phyloP scores from a whole-genome alignment of 2,797 vertebrate species.

The Sarcophilus harrisii region DNA sequence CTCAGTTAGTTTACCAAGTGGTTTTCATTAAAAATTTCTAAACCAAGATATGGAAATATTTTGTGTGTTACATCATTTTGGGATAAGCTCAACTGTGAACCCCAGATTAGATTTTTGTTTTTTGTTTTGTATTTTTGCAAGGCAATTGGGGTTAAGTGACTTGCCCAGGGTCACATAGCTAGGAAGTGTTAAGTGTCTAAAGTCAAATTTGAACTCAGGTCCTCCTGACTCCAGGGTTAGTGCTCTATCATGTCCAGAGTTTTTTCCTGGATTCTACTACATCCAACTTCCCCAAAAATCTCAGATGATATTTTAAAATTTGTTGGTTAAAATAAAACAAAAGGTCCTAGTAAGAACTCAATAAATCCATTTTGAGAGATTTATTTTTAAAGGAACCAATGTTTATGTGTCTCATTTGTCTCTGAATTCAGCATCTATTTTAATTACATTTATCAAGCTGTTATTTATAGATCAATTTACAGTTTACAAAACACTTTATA shows the following conservation, averaged over 20 bases:
- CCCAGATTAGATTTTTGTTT: no score
- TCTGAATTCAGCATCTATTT: background rate
- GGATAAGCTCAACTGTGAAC: slow-evolving; percentile 60
- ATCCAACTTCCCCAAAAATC: background rate
- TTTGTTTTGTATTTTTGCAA: no score
- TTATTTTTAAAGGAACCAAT: background rate
- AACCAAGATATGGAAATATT: background rate
- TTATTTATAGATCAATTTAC: background rate
- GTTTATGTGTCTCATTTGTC: background rate
- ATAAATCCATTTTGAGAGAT: background rate
- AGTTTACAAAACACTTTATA: background rate
- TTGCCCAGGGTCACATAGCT: no score
- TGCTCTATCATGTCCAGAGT: background rate
- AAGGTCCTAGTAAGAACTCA: background rate
- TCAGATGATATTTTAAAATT: background rate
- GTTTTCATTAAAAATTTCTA: slow-evolving; percentile 30
- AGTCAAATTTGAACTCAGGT: no score
- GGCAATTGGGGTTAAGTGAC: no score
- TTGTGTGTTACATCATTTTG: slow-evolving; percentile 29
- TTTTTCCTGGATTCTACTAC: background rate
- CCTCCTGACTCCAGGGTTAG: no score
- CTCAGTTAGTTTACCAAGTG: slow-evolving; percentile 6
- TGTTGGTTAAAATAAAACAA: background rate
- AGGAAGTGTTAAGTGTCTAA: no score
- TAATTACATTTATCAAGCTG: background rate